Evolutionary conservation across 1,140 invertebrate genomes (phyloP).

Genomic region (Aphidius gifuensis): DNA sequence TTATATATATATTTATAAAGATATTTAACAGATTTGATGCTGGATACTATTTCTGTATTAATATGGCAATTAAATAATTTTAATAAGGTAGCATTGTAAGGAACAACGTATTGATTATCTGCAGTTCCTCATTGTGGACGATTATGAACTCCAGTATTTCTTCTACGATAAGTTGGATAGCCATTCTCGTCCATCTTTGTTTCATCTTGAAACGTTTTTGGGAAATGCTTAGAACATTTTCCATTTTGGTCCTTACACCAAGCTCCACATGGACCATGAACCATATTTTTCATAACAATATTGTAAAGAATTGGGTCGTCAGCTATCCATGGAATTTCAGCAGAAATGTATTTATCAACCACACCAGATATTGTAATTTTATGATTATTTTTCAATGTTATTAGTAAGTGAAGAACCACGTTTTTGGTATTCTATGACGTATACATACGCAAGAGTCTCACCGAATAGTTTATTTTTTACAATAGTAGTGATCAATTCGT

Average conservation of each 20-base stretch:
- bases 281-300: constrained; percentile 27
- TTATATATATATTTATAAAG: constrained; percentile 10
- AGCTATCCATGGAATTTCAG: constrained; percentile 26
- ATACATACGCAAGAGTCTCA: constrained; percentile 4
- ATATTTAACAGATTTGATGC: constrained; percentile 6
- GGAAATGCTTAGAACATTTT: constrained; percentile 38
- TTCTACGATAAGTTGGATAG: constrained; percentile 29
- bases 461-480: constrained; percentile 10
- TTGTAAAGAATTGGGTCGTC: constrained; percentile 14
- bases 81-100: constrained; percentile 16
- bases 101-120: constrained; percentile 17
- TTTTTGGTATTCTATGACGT: constrained; percentile 16
- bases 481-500: constrained; percentile 8
- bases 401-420: constrained; percentile 21
- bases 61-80: constrained; percentile 18
- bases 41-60: constrained; percentile 17
- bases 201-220: constrained; percentile 32
- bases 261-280: constrained; percentile 40
- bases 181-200: constrained; percentile 38
- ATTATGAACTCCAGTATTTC: constrained; percentile 8
- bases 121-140: not conserved
- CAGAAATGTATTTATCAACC: constrained; percentile 25
- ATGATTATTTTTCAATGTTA: constrained; percentile 29
- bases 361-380: constrained; percentile 17
- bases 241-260: constrained; percentile 20